Base-by-base conservation (phyloP, 2,888 invertebrate genomes). In the Phaedon cochleariae region DNA sequence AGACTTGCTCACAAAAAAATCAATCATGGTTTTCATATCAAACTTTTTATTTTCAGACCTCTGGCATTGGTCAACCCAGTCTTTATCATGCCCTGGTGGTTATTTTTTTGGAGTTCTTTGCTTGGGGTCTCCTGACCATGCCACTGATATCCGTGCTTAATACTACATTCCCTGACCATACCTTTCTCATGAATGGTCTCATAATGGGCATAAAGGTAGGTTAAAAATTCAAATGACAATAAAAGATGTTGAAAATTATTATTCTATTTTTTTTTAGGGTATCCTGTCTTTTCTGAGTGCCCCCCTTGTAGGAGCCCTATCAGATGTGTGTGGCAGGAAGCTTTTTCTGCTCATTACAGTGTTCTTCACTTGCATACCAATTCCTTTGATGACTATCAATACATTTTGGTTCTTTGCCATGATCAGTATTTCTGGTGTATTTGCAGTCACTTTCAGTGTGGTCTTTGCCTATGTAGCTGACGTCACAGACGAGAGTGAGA, bases 401-500 rank as follows among this genome's bases (percentile, higher is more conserved):
- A 97, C 98, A 54, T 98, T 83, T 70, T 83, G 83, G 82, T 99
- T 98, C 85, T 99, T 99, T 85, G 97, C 98, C 65, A 95, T 98
- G 93, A 96, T 98, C 86, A 97, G 97, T 82, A 95, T 99, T 83
- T 97, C 97, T 76, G 99, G 99, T 68, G 93, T 98, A 74, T 99
- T 99, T 85, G 96, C 98, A 61, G 99, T 99, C 72, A 99, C 99
- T 54, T 99, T 99, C 86, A 97, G 97, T 76, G 98, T 99, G 62
- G 98, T 99, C 63, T 97, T 99, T 86, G 99, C 99, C 55, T 99
- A 99, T 85, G 99, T 99, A 71, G 98, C 99, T 45, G 99, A 99
- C 85, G 97, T 99, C 60, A 99, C 99, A 29, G 96, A 97, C 76
- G 96, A 98, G 80, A 94, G 93, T 79, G 97, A 98, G 83, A 88